Evolutionary conservation across 2,113 vertebrate species (phyloP).

Genomic region (Pterocles orientalis): DNA sequence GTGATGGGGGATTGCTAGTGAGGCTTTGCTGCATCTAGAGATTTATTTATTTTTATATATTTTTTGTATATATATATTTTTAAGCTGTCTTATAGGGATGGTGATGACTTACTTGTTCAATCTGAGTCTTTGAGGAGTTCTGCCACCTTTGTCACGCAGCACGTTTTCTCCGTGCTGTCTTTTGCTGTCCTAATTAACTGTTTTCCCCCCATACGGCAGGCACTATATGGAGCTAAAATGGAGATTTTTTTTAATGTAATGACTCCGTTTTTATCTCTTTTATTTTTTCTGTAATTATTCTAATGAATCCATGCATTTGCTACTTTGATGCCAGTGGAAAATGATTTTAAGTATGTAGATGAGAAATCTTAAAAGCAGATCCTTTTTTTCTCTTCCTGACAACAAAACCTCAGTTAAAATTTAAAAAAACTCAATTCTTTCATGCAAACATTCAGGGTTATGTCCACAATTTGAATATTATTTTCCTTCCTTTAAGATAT

Average conservation of each 20-base stretch:
- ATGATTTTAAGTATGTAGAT: constrained; percentile 60
- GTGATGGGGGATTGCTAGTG: rapidly evolving
- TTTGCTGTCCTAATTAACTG: constrained; percentile 67
- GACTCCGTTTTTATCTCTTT: background rate
- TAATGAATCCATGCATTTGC: constrained; percentile 45
- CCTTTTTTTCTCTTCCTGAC: background rate
- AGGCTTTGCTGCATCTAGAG: background rate
- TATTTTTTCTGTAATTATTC: constrained; percentile 41
- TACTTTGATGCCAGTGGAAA: constrained; percentile 43
- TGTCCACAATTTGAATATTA: constrained; percentile 1
- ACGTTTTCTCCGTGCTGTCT: constrained; percentile 29
- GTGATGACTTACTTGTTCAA: background rate
- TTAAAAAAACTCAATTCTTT: background rate
- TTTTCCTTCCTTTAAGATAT: constrained; percentile 3
- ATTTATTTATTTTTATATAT: background rate
- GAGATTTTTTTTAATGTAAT: constrained; percentile 4
- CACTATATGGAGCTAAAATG: constrained; percentile 36
- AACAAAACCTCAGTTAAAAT: constrained; percentile 25
- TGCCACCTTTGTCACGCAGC: constrained; percentile 56
- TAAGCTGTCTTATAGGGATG: background rate
- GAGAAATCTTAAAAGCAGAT: constrained; percentile 51
- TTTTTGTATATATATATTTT: background rate
- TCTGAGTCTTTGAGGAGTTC: constrained; percentile 13
- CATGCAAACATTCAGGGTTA: constrained; percentile 3
- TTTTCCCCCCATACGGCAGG: constrained; percentile 19